These are phyloP conservation scores for Euzetes globulus DNA, from an alignment of 2,888 invertebrate species.

Conservation along the genomic window DNA sequence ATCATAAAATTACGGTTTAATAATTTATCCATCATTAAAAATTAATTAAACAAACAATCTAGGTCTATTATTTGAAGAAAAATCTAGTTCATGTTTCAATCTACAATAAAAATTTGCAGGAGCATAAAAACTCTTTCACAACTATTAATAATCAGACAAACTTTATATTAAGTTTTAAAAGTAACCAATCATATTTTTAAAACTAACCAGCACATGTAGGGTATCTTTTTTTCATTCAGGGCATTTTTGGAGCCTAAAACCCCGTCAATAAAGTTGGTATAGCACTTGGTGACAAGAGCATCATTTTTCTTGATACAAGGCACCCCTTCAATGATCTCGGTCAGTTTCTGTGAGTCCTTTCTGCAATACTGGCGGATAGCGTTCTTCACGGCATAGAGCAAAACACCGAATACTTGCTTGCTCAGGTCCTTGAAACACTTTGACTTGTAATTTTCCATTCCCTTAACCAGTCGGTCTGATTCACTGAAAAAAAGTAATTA, in stretches of 20 bases:
- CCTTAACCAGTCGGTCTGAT: not conserved
- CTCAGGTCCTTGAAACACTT: not conserved
- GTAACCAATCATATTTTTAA: not conserved
- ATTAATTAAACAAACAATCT: not conserved
- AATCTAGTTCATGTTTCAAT: too few species aligned
- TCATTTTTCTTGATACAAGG: not conserved
- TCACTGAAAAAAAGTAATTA: not conserved
- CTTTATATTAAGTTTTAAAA: too few species aligned
- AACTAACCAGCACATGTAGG: not conserved
- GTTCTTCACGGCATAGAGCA: not conserved
- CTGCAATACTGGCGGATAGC: not conserved
- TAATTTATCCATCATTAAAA: too few species aligned
- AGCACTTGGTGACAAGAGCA: not conserved
- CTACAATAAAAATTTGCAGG: too few species aligned
- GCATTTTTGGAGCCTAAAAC: not conserved
- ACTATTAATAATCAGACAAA: too few species aligned
- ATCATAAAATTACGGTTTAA: too few species aligned
- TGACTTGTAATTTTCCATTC: not conserved
- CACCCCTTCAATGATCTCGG: not conserved
- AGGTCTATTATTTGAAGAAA: not conserved
- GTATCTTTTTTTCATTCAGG: not conserved
- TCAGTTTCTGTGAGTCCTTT: not conserved
- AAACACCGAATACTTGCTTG: not conserved
- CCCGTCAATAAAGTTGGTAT: not conserved
- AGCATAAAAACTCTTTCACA: too few species aligned